phyloP scores from a whole-genome alignment of 2,113 vertebrate species.

The Corythoichthys haematopterus region DNA sequence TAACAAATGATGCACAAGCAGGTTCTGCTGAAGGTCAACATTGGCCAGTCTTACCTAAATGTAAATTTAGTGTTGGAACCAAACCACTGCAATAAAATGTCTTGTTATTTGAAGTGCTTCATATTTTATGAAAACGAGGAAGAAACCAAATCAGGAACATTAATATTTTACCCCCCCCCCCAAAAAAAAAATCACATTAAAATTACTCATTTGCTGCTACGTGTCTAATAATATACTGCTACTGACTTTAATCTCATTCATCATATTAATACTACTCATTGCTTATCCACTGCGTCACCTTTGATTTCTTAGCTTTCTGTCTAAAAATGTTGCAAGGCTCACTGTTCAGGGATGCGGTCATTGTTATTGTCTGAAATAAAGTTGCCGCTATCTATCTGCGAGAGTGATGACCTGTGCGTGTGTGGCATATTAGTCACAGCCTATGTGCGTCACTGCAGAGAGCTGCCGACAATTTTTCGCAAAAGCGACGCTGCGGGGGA shows the following conservation, averaged over 20 bases:
- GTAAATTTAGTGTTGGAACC: conserved; percentile 35
- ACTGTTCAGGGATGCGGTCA: conserved; percentile 33
- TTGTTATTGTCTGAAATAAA: conserved; percentile 28
- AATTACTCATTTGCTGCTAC: neutral
- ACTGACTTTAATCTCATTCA: conserved; percentile 30
- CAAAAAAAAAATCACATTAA: neutral
- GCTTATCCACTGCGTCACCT: neutral
- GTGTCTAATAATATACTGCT: conserved; percentile 18
- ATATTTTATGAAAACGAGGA: conserved; percentile 40
- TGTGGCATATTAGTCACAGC: conserved; percentile 39
- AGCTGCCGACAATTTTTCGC: conserved; percentile 21
- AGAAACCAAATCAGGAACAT: conserved; percentile 47
- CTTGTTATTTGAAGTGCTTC: conserved; percentile 55
- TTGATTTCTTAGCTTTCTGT: conserved; percentile 1
- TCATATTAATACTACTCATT: conserved; percentile 12
- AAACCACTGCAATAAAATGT: conserved; percentile 59
- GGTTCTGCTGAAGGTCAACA: no score
- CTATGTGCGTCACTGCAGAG: conserved; percentile 19
- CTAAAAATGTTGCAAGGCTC: conserved; percentile 5
- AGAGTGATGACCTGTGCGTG: conserved; percentile 33
- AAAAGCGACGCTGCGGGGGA: neutral
- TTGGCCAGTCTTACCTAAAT: conserved; percentile 13
- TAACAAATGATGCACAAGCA: no score
- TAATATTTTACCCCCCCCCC: neutral
- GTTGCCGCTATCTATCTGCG: conserved; percentile 32